Percentiles rank a stretch among this genome's conserved stretches.
phyloP scores from a whole-genome alignment of 2,113 vertebrate genomes.

The Syrmaticus mikado region DNA sequence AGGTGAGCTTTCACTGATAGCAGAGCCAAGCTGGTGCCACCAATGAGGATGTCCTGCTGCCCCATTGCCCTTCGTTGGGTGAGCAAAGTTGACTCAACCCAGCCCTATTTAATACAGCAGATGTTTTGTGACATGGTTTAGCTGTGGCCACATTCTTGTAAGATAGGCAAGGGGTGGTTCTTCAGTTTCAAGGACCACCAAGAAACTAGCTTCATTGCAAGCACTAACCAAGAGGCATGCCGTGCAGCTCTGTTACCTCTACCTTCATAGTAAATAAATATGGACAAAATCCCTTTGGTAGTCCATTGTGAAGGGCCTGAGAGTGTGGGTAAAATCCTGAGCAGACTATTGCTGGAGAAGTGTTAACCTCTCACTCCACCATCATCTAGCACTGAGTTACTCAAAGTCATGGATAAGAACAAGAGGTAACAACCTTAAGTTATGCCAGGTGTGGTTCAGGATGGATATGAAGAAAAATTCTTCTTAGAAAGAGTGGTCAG shows the following conservation, averaged over 20 bases:
- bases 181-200: background rate
- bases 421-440: too few relatives aligned
- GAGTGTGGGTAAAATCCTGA: background rate
- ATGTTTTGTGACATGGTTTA: background rate
- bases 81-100: background rate
- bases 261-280: background rate
- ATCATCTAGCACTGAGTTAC: background rate
- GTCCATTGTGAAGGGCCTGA: background rate
- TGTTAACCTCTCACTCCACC: background rate
- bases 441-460: too few relatives aligned
- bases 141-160: background rate
- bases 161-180: background rate
- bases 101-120: background rate
- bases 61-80: background rate
- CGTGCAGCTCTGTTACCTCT: background rate
- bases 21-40: background rate
- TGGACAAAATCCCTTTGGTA: background rate
- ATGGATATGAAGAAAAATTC: too few relatives aligned
- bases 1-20: background rate
- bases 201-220: background rate
- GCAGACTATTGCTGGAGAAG: background rate
- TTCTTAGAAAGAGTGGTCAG: too few relatives aligned
- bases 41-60: background rate
- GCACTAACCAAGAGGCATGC: background rate
- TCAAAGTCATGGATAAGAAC: background rate